A percentile compares a stretch with the other conserved stretches of the same genome.
Evolutionary conservation across 2,888 invertebrate genomes (phyloP).

Genomic region (Vannuccia rotundouncinata): DNA sequence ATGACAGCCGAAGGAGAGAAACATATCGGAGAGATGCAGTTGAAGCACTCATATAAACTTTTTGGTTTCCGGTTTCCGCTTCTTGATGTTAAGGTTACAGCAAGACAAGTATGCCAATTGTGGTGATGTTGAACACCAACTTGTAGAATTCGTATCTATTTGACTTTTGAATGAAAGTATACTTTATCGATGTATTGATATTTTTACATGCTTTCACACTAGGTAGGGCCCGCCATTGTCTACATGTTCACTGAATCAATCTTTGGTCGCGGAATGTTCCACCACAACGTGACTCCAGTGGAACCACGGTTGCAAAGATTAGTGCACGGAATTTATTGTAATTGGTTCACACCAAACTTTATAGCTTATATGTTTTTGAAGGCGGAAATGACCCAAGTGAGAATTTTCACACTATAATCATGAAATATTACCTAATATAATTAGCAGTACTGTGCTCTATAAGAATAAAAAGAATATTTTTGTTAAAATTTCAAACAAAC

Average conservation of each 20-base stretch:
- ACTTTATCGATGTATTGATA: too few relatives aligned
- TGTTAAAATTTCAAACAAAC: too few relatives aligned
- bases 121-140: too few relatives aligned
- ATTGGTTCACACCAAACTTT: constrained; percentile 61
- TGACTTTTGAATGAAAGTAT: too few relatives aligned
- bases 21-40: constrained; percentile 64
- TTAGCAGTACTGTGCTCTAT: too few relatives aligned
- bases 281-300: constrained; percentile 73
- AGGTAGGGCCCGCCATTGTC: constrained; percentile 65
- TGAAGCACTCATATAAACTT: constrained; percentile 65
- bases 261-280: constrained; percentile 61
- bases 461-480: too few relatives aligned
- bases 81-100: constrained; percentile 63
- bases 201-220: too few relatives aligned
- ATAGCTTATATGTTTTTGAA: constrained; percentile 65
- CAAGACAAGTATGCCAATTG: constrained; percentile 70
- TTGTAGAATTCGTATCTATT: too few relatives aligned
- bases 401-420: too few relatives aligned
- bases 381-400: constrained; percentile 62
- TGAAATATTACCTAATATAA: too few relatives aligned
- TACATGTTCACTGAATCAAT: constrained; percentile 63
- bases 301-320: constrained; percentile 71
- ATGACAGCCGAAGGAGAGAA: constrained; percentile 42
- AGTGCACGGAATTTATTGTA: constrained; percentile 70
- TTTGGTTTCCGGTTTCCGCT: constrained; percentile 61